Base-by-base conservation (phyloP, 1,140 invertebrate species). In the Bacillus rossius region DNA sequence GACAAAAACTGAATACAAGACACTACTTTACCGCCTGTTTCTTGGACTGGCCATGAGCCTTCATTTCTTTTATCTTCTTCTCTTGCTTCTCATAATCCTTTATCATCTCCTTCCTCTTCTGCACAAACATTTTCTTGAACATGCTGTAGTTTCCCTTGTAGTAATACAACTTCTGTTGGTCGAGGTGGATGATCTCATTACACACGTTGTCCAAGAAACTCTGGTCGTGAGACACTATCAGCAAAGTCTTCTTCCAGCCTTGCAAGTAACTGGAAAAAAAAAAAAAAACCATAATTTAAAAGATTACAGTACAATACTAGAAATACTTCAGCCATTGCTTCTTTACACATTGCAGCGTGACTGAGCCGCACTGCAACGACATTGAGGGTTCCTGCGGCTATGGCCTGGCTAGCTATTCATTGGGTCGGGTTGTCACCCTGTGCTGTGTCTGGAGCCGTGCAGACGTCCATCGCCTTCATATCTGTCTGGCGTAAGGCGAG, bases 21-120 rank as follows among this genome's bases (percentile, higher is more conserved):
- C 57, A 78, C 79, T n/a, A n/a, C n/a, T n/a, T 78, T 73, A 86
- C 87, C 0, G 96, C 96, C 64, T 88, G 83, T 75, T 98, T 99
- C 71, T 93, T 95, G 3, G 94, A 97, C 68, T 95, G 89, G 47
- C 97, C 97, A 37, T 92, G 87, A 4, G 92, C 85, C 79, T 99
- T 99, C 72, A 99, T 68, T 57, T 97, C 94, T 66, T 93, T 94
- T 0, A 99, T 71, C 45, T 86, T 80, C 74, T 98, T 99, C 71
- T 99, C 95, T 73, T 99, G 97, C 70, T 98, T 98, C 71, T 99
- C 97, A 73, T 92, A 99, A 62, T 97, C 94, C 72, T 99, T 99
- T n/a, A 91, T 78, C 79, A 91, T 87, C 74, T 99, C 96, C 68
- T 92, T 94, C 8, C 89, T 80, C 71, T 99, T 99, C 71, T 99